Conservation (phyloP, 53 echinoderm and acorn worm species). For the Mesocentrotus franciscanus region DNA sequence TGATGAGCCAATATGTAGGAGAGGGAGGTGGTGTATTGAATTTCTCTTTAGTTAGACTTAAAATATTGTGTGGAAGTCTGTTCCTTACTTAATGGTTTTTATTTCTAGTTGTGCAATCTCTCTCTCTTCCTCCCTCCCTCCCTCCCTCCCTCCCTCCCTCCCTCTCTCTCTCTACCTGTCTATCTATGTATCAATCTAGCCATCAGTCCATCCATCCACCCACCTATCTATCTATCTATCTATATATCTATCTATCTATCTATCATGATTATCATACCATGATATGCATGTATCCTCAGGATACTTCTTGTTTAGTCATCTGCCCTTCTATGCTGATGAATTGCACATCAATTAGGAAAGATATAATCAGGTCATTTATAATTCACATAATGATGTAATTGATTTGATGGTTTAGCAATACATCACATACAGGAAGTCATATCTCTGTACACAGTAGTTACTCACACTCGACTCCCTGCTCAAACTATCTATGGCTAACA, state of each 20-base stretch:
- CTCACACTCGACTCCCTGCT: too few relatives aligned
- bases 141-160: neutral
- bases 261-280: neutral
- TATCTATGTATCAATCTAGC: too few relatives aligned
- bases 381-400: conserved; percentile 9
- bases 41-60: neutral
- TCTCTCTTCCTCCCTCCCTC: neutral
- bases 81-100: neutral
- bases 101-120: neutral
- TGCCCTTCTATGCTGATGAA: neutral
- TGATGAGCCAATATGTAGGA: neutral
- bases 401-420: neutral
- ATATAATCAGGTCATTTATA: neutral
- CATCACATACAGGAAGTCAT: neutral
- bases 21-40: neutral
- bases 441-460: neutral
- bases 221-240: neutral
- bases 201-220: neutral
- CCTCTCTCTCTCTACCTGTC: neutral
- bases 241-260: neutral
- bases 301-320: neutral
- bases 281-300: neutral
- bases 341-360: neutral
- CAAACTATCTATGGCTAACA: neutral
- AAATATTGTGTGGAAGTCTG: neutral